These are phyloP conservation scores for Imbricaverruca yamaguchii DNA, from an alignment of 2,888 invertebrate genomes.

Conservation along the genomic window DNA sequence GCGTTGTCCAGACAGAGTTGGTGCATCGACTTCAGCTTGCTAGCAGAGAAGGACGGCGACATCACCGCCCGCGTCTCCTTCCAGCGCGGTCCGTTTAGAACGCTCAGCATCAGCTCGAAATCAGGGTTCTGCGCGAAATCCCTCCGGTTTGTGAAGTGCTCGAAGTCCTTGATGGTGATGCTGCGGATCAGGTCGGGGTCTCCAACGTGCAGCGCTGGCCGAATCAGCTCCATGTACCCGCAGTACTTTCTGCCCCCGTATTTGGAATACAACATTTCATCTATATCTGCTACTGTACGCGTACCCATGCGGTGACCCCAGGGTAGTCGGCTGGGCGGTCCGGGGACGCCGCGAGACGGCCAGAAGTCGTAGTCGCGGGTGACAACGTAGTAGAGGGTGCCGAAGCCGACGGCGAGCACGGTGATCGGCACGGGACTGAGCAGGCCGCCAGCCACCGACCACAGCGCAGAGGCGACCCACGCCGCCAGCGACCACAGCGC, in stretches of 20 bases:
- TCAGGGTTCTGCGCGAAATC: background rate
- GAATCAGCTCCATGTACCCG: background rate
- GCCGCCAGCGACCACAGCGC: no score
- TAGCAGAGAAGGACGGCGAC: slow-evolving; percentile 58
- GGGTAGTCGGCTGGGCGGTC: no score
- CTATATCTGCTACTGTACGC: no score
- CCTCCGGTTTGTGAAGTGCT: background rate
- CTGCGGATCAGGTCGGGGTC: background rate
- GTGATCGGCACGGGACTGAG: no score
- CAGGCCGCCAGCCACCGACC: no score
- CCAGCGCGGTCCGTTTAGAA: slow-evolving; percentile 50
- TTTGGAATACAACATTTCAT: background rate
- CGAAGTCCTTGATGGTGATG: background rate
- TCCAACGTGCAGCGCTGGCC: background rate
- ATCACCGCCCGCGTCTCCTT: slow-evolving; percentile 54
- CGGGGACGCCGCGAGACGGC: no score
- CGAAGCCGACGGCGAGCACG: no score
- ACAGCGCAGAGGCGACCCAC: no score
- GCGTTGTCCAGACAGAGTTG: background rate
- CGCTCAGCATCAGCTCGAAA: no score
- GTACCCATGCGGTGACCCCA: no score
- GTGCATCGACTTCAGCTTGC: slow-evolving; percentile 52
- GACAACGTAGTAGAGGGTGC: no score
- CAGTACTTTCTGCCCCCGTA: background rate
- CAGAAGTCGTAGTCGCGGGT: no score